These are phyloP conservation scores for Perithous albicinctus DNA, from an alignment of 2,888 invertebrate species.

Conservation along the genomic window DNA sequence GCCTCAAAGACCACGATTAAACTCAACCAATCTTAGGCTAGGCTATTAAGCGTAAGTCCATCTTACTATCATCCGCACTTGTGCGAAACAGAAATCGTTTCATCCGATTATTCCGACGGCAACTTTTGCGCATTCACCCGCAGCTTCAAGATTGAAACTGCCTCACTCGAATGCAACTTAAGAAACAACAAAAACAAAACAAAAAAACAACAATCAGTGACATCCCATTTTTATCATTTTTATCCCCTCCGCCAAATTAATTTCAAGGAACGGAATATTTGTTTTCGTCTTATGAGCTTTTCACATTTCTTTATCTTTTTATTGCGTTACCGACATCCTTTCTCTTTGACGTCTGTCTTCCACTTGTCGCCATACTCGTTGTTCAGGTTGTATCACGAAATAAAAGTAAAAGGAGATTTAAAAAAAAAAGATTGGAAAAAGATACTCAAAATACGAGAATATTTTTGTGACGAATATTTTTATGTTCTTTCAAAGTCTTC, in stretches of 20 bases:
- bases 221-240: constrained; percentile 59
- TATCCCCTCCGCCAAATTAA: constrained; percentile 26
- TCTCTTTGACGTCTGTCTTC: constrained; percentile 58
- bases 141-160: constrained; percentile 56
- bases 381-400: constrained; percentile 47
- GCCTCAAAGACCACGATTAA: constrained; percentile 70
- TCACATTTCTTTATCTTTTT: constrained; percentile 25
- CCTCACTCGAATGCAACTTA: constrained; percentile 42
- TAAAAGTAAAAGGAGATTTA: constrained; percentile 41
- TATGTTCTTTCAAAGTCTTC: constrained; percentile 2
- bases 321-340: constrained; percentile 30
- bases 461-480: constrained; percentile 39
- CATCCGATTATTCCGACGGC: constrained; percentile 69
- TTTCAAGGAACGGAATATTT: constrained; percentile 24
- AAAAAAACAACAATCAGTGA: constrained; percentile 39
- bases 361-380: constrained; percentile 50
- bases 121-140: constrained; percentile 40
- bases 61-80: constrained; percentile 81
- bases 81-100: constrained; percentile 79
- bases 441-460: constrained; percentile 32
- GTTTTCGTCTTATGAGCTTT: constrained; percentile 8
- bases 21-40: constrained; percentile 81
- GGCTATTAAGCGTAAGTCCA: constrained; percentile 82
- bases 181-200: constrained; percentile 10
- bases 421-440: constrained; percentile 7